Conservation (phyloP, 2,797 vertebrate genomes). For the Neolamprologus multifasciatus region DNA sequence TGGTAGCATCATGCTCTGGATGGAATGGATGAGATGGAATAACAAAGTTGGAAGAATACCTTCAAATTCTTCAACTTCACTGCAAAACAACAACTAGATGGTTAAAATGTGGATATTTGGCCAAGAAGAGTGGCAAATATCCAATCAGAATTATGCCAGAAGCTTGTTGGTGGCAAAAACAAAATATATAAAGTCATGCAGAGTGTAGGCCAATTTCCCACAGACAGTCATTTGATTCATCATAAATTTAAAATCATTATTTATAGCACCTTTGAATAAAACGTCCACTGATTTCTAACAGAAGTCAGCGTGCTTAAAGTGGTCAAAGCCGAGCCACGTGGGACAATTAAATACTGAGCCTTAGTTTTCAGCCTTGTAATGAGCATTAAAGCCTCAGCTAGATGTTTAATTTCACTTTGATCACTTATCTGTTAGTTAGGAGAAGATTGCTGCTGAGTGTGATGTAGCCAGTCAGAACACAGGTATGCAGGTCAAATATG, state of each 20-base stretch:
- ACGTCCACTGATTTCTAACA: background rate
- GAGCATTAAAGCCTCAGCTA: background rate
- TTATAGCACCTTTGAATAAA: background rate
- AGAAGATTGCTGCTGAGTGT: background rate
- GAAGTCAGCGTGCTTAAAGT: background rate
- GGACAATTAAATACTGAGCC: background rate
- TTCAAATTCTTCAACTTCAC: background rate
- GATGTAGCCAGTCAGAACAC: conserved; percentile 2
- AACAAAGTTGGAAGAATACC: background rate
- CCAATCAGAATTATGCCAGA: background rate
- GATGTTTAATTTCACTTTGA: background rate
- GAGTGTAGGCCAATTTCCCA: background rate
- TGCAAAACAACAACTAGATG: background rate
- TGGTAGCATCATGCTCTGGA: background rate
- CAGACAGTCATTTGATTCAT: background rate
- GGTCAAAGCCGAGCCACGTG: background rate
- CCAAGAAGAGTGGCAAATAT: background rate
- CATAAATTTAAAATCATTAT: background rate
- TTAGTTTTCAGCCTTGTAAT: background rate
- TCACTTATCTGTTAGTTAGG: background rate
- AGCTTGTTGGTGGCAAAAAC: background rate
- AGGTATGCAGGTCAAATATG: background rate
- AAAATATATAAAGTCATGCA: background rate
- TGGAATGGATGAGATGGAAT: background rate
- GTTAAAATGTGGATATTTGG: background rate